Evolutionary conservation across 1,140 invertebrate species (phyloP), one percentile per base, ranked within the genome.

Genomic region (Teleopsis dalmanni): DNA sequence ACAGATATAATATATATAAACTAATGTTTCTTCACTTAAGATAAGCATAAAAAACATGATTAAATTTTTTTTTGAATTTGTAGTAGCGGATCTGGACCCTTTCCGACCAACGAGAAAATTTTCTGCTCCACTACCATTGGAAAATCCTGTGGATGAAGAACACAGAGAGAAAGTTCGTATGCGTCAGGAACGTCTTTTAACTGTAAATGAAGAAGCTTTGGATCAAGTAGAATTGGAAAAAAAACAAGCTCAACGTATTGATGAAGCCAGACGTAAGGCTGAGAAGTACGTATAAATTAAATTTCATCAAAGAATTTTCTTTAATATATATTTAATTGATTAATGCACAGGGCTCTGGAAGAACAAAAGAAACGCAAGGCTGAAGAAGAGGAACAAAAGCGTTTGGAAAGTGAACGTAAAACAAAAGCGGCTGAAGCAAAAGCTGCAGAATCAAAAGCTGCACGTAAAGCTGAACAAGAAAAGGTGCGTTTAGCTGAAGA

Each of bases 91-190:
- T 59, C 72, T 82, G 69, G 75, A 80, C 40, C 78, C 80, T 38
- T 73, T 74, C 57, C 77, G 81, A 54, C 78, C 81, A 59, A 76
- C 78, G 55, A 73, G 81, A 55, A 79, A 77, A 62, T 83, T 83
- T 71, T 76, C 77, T 65, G 70, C 74, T 40, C 74, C 74, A 29
- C 69, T 71, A 59, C 65, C 66, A 41, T 75, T 75, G 73, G 79
- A 78, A 57, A 77, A 76, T 54, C 75, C 73, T 1, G 62, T 64
- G 9, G 63, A 75, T 55, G 62, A 75, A 54, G 76, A 78, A 55
- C 56, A 53, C 16, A 75, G 53, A 55, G 71, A 61, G 73, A 79
- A 55, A 68, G 75, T 49, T 75, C 78, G 62, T 72, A 74, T 42
- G 72, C 78, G 65, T 9, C 60, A 64, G 22, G 66, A 69, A 69